Base-by-base conservation (phyloP, 2,797 vertebrate species). In the Pelochelys cantorii region DNA sequence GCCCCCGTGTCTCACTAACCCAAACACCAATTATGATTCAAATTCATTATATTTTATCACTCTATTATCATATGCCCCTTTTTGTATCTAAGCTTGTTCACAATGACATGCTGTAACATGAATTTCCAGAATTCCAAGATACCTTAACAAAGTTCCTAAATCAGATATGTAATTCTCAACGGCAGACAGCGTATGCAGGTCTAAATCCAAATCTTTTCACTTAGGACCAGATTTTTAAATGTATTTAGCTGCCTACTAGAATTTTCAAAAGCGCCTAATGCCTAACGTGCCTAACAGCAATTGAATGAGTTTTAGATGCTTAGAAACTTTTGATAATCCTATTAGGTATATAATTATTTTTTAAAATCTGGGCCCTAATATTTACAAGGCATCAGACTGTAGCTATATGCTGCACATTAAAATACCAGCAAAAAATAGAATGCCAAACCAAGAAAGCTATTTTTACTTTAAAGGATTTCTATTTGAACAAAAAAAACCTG, bases 141-240 rank as follows among this genome's bases (percentile, higher is more conserved):
- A 29, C 60, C 59, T 79, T 11, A 80, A 52, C 27, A 60, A 88
- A 95, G 75, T 42, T 75, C 84, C 54, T 29, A 79, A 89, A 93
- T 84, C 55, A 89, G 52, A 34, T 81, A 90, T 5, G 11, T 14
- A 74, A 25, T 81, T 87, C 77, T 83, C 79, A 87, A 83, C 10
- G 87, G 65, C 59, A 94, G 52, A 14, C 34, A 88, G 3, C 7
- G n/a, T 5, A 4, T 90, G 14, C 31, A 92, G 89, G 27, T 1
- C 77, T 65, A 91, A 91, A 22, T 22, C 90, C 54, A 23, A 68
- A 86, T 92, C 37, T 91, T 71, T 78, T 93, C 56, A 78, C 74
- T 79, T 78, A 77, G n/a, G 25, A 60, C 34, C 87, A 94, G 42
- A 90, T 92, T 91, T 83, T 59, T 87, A 34, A 83, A 89, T 94